Percentiles rank a stretch among this genome's conserved stretches.
Evolutionary conservation across 2,888 invertebrate species (phyloP).

Genomic region (Tenthredo mesomela): DNA sequence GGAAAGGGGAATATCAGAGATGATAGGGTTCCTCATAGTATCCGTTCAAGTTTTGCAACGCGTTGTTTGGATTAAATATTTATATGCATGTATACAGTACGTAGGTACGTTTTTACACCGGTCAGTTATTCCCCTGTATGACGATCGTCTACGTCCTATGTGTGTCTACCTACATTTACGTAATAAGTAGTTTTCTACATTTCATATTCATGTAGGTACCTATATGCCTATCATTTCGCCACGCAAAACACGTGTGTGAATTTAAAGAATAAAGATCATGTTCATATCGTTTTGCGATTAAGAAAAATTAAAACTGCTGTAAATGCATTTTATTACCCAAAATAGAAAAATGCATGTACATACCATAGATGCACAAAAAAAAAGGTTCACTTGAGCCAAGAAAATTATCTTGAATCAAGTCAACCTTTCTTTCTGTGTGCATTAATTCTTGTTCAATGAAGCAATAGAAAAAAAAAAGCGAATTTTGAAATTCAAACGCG

Average conservation of each 20-base stretch:
- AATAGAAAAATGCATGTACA: too few relatives aligned
- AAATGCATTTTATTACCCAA: neutral
- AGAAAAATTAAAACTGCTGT: neutral
- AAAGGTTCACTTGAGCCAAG: too few relatives aligned
- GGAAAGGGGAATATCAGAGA: neutral
- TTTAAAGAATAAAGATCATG: neutral
- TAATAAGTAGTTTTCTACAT: neutral
- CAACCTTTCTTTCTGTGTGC: too few relatives aligned
- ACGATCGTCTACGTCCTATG: neutral
- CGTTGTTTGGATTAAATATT: slow-evolving; percentile 20
- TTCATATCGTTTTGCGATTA: neutral
- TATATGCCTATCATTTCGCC: too few relatives aligned
- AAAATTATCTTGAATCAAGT: too few relatives aligned
- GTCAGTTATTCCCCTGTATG: neutral
- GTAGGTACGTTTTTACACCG: neutral
- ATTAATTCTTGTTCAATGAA: too few relatives aligned
- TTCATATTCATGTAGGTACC: neutral
- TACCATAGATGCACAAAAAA: too few relatives aligned
- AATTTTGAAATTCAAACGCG: too few relatives aligned
- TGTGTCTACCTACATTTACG: too few relatives aligned
- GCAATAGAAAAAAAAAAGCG: too few relatives aligned
- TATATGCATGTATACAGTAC: neutral
- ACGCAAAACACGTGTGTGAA: too few relatives aligned
- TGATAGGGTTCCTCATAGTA: slow-evolving; percentile 21
- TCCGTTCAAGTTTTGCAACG: slow-evolving; percentile 40